Base-by-base conservation (phyloP, 2,888 invertebrate genomes). In the Pollenia angustigena region DNA sequence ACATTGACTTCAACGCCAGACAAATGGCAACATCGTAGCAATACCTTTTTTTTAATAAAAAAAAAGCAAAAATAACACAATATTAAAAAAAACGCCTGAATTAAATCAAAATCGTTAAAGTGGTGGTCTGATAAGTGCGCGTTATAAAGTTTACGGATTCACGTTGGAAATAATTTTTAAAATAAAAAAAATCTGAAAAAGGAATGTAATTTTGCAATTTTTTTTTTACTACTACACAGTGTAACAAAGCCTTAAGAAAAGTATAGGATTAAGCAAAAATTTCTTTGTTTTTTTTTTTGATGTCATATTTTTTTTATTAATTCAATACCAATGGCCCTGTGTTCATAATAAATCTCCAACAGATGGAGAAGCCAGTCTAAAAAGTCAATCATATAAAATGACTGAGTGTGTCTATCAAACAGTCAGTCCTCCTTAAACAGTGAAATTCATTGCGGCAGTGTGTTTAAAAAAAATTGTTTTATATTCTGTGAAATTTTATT, bases 1-100 rank as follows among this genome's bases (percentile, higher is more conserved):
- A 68, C 83, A 87, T 87, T 80, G 66, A 82, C 80, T 83, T 42
- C 66, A 80, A 66, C 60, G 46, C 76, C 64, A 72, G 80, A 66
- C 80, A 72, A 83, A 83, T 48, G 64, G 64, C 75, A 76, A 83
- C 86, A 86, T 62, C 83, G 74, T 50, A 18, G 40, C 50, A 40
- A 74, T 14, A 68, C 18, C 8, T 48, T 16, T 23, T 56, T 12
- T 32, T 66, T 23, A 42, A 23, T 40, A 48, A 32, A 72, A 58
- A 4, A 42, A 72, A 50, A 68, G 50, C 14, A 60, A 52, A 69
- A 68, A 66, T 44, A 75, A 18, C 16, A 32, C 12, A 50, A 68
- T 11, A 23, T 23, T 23, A 23, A 12, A 69, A 69, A 68, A 32
- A 32, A 6, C 32, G 32, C 6, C 32, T 32, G 32, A 32, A 6